Evolutionary conservation across 2,888 invertebrate genomes (phyloP).

Genomic region (Perizoma flavofasciatum): DNA sequence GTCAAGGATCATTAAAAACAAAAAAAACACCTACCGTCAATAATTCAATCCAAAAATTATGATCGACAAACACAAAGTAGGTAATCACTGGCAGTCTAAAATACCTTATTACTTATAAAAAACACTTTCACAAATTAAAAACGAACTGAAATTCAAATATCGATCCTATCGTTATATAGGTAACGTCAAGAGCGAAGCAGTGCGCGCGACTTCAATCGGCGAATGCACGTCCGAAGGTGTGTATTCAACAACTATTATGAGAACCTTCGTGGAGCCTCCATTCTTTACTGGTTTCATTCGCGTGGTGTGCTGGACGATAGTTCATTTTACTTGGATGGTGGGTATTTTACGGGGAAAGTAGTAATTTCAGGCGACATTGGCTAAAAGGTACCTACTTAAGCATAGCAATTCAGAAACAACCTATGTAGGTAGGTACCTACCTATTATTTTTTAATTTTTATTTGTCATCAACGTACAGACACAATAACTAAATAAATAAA

Average conservation of each 20-base stretch:
- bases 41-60: conserved; percentile 31
- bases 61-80: conserved; percentile 10
- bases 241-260: conserved; percentile 55
- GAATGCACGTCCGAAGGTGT: conserved; percentile 59
- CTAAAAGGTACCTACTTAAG: background rate
- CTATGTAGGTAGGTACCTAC: too few species aligned
- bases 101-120: conserved; percentile 11
- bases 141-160: conserved; percentile 43
- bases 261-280: conserved; percentile 40
- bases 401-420: too few species aligned
- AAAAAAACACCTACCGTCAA: conserved; percentile 22
- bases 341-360: conserved; percentile 14
- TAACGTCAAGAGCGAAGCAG: conserved; percentile 47
- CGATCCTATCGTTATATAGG: conserved; percentile 9
- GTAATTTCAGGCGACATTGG: conserved; percentile 8
- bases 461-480: too few species aligned
- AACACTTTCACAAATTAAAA: conserved; percentile 32
- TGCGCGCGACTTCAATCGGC: conserved; percentile 65
- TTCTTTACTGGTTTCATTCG: conserved; percentile 25
- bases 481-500: too few species aligned
- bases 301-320: conserved; percentile 18
- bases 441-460: too few species aligned
- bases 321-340: conserved; percentile 36
- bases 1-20: background rate
- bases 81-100: conserved; percentile 33